Evolutionary conservation across 2,113 vertebrate species (phyloP).

Genomic region (Trachemys scripta): DNA sequence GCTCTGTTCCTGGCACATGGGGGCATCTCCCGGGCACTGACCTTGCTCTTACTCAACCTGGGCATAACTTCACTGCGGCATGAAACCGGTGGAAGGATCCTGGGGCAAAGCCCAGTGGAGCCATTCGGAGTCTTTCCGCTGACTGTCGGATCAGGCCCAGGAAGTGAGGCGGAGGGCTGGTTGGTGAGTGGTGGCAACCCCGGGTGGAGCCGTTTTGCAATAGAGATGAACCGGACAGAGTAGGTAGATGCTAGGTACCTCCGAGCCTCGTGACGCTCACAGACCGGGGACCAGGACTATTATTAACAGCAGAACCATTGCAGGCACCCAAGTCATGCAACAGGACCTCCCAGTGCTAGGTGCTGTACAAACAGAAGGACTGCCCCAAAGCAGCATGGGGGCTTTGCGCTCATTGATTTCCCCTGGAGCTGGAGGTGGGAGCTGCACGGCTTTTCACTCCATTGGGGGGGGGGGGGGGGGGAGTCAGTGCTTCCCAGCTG

Average conservation of each 20-base stretch:
- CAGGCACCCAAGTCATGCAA: not conserved
- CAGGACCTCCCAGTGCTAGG: not conserved
- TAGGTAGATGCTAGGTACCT: too few species aligned
- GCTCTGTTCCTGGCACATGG: not conserved
- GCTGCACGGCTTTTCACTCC: not conserved
- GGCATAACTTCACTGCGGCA: not conserved
- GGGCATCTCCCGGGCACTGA: not conserved
- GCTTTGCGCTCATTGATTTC: too few species aligned
- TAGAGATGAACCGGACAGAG: not conserved
- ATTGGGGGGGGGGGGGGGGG: too few species aligned
- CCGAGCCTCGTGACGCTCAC: not conserved
- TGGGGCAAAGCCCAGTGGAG: not conserved
- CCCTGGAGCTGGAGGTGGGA: too few species aligned
- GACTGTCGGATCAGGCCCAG: not conserved
- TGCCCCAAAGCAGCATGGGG: not conserved
- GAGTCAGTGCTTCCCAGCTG: rapidly evolving
- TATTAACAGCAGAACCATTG: not conserved
- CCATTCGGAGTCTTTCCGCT: not conserved
- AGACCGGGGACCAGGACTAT: not conserved
- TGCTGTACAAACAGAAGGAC: not conserved
- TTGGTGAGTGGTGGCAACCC: not conserved
- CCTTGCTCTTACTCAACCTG: not conserved
- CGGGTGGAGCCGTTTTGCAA: not conserved
- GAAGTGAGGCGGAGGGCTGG: not conserved
- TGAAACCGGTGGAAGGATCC: not conserved